These are phyloP conservation scores for Drosophila bifasciata DNA, from an alignment of 1,140 invertebrate genomes.

Conservation along the genomic window DNA sequence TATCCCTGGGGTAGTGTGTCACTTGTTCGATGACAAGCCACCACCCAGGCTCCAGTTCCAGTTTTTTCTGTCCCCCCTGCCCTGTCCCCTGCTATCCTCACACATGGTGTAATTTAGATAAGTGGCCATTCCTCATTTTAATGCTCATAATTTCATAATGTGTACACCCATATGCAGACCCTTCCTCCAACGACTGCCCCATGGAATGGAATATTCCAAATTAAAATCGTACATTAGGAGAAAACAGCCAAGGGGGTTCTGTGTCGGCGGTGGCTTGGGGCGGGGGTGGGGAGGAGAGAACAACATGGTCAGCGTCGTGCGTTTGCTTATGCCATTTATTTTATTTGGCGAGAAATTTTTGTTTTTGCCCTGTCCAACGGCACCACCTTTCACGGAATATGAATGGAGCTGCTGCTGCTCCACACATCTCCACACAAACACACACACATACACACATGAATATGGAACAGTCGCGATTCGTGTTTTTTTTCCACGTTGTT, in stretches of 20 bases:
- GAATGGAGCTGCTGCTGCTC: conserved; percentile 5
- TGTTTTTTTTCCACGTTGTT: conserved; percentile 62
- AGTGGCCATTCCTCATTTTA: conserved; percentile 84
- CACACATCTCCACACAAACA: too few species aligned
- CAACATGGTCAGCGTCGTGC: conserved; percentile 79
- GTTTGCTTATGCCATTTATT: conserved; percentile 60
- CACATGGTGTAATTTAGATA: conserved; percentile 83
- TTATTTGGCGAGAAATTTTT: conserved; percentile 66
- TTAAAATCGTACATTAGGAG: conserved; percentile 68
- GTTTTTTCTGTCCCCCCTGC: conserved; percentile 19
- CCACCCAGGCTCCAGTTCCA: background rate
- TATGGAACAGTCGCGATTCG: conserved; percentile 69
- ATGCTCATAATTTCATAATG: conserved; percentile 84
- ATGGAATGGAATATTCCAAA: conserved; percentile 35
- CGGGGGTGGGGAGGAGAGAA: conserved; percentile 14
- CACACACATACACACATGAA: conserved; percentile 50
- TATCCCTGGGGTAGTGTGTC: conserved; percentile 55
- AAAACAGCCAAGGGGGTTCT: background rate
- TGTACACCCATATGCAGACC: conserved; percentile 69
- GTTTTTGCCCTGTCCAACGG: conserved; percentile 54
- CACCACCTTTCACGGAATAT: conserved; percentile 65
- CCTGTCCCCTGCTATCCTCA: conserved; percentile 22
- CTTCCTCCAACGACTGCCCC: background rate
- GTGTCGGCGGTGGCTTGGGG: too few species aligned
- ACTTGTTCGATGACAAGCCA: conserved; percentile 65